Conservation (phyloP, 2,888 invertebrate species). For the Sarcophaga subvicina region DNA sequence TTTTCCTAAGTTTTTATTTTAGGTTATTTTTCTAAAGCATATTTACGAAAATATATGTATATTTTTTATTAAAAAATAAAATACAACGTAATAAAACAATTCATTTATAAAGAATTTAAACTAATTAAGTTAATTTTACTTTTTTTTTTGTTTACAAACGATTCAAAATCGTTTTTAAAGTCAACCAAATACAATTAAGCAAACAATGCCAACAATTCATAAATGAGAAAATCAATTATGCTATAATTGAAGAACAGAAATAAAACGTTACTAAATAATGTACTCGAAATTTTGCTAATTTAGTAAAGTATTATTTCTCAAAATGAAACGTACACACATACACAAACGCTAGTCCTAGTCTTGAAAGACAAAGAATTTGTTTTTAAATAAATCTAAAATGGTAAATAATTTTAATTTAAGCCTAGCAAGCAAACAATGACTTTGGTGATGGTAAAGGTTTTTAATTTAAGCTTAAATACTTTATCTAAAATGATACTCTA, state of each 20-base stretch:
- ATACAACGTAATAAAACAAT: background rate
- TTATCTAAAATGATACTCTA: constrained; percentile 44
- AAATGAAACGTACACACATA: constrained; percentile 33
- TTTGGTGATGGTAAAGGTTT: constrained; percentile 67
- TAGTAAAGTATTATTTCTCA: constrained; percentile 24
- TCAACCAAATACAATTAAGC: constrained; percentile 41
- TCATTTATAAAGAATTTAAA: constrained; percentile 72
- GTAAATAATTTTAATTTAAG: constrained; percentile 34
- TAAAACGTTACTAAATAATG: constrained; percentile 15
- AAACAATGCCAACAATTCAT: constrained; percentile 46
- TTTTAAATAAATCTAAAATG: constrained; percentile 51
- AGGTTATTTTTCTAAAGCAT: constrained; percentile 63
- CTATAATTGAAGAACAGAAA: constrained; percentile 32
- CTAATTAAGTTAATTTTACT: constrained; percentile 53
- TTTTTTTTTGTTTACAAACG: constrained; percentile 65
- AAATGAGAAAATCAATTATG: constrained; percentile 60
- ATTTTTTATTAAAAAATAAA: constrained; percentile 58
- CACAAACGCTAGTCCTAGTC: constrained; percentile 69
- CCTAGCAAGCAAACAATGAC: constrained; percentile 38
- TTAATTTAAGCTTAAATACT: constrained; percentile 36
- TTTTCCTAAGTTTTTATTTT: constrained; percentile 67
- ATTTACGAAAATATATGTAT: constrained; percentile 59
- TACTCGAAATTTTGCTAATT: background rate
- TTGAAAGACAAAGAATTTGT: constrained; percentile 57
- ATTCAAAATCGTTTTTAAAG: constrained; percentile 76